Evolutionary conservation across 2,888 invertebrate genomes (phyloP), one percentile per base, ranked within the genome.

Genomic region (Limnephilus auricula): DNA sequence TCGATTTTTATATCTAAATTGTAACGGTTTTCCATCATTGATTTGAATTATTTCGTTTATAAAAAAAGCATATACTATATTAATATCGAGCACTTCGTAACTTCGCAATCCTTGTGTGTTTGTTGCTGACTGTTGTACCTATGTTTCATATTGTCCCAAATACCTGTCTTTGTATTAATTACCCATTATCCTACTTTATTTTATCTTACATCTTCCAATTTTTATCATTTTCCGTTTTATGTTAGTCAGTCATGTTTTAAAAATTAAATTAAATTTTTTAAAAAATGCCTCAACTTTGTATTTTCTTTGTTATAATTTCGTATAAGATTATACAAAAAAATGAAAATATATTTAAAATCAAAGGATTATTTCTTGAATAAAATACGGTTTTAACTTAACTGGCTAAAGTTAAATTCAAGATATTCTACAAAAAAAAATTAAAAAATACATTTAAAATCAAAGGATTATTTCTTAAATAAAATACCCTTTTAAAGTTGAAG

Each of bases 81-180:
- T 10, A 10, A 34, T n/a, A 89, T 79, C 80, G 89, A 80, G 89
- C 89, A 80, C 31, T 80, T 80, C 18, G 37, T 31, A 40, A 40
- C 12, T 18, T n/a, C 32, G 80, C 45, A 45, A n/a, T 30, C 89
- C 25, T 31, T 87, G 87, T 78, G 87, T 87, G 78, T 30, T 65
- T 79, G 89, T 65, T 79, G 89, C 89, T 89, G 89, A 79, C 79
- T 89, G 89, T 89, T 30, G 79, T 79, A 79, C 79, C 31, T 30
- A 30, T 89, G 89, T 80, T 79, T 45, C 80, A 79, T 79, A 80
- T 79, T 89, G 40, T 31, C 89, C 89, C 34, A 9, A 37, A 18
- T 30, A 9, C 45, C 15, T 18, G 80, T 80, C 82, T 32, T 32
- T 32, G 2, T 32, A 82, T 82, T 31, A 82, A 82, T 32, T 15